Evolutionary conservation across 2,888 invertebrate genomes (phyloP).

Genomic region (Sympetrum striolatum): DNA sequence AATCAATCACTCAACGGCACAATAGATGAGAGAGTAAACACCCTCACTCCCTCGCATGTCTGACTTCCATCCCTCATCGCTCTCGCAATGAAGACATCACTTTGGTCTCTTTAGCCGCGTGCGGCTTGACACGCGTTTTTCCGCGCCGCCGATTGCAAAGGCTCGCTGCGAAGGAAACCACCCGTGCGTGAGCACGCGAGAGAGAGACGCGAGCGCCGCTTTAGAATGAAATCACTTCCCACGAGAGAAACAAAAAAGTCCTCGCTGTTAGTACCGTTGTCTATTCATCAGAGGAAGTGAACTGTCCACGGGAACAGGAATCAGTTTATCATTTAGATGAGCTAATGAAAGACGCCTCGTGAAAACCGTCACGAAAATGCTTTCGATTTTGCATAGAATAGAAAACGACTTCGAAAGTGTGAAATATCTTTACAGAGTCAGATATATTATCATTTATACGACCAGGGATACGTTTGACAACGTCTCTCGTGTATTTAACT

Average conservation of each 20-base stretch:
- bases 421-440: too few relatives aligned
- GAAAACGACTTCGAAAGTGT: too few relatives aligned
- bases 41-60: background rate
- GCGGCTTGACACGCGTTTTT: slow-evolving; percentile 4
- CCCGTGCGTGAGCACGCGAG: background rate
- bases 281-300: background rate
- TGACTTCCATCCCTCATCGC: too few relatives aligned
- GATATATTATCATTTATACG: too few relatives aligned
- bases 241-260: background rate
- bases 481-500: too few relatives aligned
- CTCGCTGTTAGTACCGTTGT: background rate
- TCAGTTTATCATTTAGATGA: background rate
- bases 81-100: too few relatives aligned
- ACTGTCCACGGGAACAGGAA: background rate
- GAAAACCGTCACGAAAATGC: too few relatives aligned
- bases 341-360: too few relatives aligned
- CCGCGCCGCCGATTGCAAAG: background rate
- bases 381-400: too few relatives aligned
- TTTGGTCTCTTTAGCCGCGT: background rate
- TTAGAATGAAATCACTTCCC: background rate
- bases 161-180: background rate
- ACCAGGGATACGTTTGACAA: too few relatives aligned
- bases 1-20: background rate
- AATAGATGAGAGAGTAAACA: background rate
- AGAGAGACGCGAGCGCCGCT: background rate